Percentiles rank a stretch among this genome's conserved stretches.
Evolutionary conservation across 2,888 invertebrate genomes (phyloP).

Genomic region (Drosophila recens): DNA sequence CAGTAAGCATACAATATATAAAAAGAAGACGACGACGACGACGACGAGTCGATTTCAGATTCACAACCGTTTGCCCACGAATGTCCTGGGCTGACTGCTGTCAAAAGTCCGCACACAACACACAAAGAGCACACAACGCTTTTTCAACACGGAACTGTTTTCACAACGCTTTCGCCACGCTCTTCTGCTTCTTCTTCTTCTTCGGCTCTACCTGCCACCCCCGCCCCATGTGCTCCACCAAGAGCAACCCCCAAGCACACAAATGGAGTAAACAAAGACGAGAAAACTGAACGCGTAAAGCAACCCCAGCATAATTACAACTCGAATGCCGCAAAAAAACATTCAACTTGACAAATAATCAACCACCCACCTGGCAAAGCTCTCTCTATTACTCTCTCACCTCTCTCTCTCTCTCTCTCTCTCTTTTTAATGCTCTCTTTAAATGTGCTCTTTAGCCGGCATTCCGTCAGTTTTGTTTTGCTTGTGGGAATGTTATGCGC

Average conservation of each 20-base stretch:
- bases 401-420: conserved; percentile 12
- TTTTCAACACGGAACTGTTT: conserved; percentile 71
- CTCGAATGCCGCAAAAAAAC: conserved; percentile 9
- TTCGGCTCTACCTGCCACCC: background rate
- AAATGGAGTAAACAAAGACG: conserved; percentile 65
- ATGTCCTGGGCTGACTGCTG: conserved; percentile 71
- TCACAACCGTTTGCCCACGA: conserved; percentile 84
- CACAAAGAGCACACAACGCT: conserved; percentile 18
- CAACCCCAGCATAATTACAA: conserved; percentile 66
- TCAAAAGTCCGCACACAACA: conserved; percentile 45
- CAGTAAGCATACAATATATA: conserved; percentile 4
- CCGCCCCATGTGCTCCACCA: conserved; percentile 16
- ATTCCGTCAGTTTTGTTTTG: conserved; percentile 59
- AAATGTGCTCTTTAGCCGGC: conserved; percentile 45
- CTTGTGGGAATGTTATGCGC: conserved; percentile 60
- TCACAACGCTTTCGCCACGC: conserved; percentile 48
- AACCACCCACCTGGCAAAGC: conserved; percentile 44
- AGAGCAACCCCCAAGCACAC: conserved; percentile 65
- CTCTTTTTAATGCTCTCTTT: conserved; percentile 7
- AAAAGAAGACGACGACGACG: background rate
- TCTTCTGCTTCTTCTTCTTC: background rate
- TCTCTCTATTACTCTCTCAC: conserved; percentile 16
- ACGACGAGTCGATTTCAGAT: conserved; percentile 33
- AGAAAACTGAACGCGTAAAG: conserved; percentile 33
- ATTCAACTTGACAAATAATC: conserved; percentile 26